Evolutionary conservation across 2,888 invertebrate genomes (phyloP).

Genomic region (Drosophila neonasuta): DNA sequence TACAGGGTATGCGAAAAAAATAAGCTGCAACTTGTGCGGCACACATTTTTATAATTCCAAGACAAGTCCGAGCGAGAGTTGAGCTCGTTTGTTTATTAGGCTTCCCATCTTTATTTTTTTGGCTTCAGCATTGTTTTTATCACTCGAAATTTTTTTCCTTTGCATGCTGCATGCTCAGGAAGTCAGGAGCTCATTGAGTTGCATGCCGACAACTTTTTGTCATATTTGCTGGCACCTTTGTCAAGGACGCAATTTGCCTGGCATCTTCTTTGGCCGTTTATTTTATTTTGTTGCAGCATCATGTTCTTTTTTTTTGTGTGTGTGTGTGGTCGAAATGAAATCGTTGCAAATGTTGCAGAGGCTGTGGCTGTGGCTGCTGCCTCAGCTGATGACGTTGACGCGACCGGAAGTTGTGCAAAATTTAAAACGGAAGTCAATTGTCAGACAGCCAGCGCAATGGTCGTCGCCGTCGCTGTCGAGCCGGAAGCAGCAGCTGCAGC

Average conservation of each 20-base stretch:
- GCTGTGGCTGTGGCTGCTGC: constrained; percentile 13
- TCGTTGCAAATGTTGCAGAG: constrained; percentile 11
- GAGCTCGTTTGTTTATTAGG: constrained; percentile 36
- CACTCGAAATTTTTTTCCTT: constrained; percentile 5
- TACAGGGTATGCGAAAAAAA: constrained; percentile 25
- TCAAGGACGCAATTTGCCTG: constrained; percentile 61
- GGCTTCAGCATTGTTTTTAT: constrained; percentile 27
- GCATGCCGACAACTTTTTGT: constrained; percentile 46
- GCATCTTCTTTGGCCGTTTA: constrained; percentile 16
- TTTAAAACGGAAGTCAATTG: constrained; percentile 75
- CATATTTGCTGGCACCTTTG: constrained; percentile 62
- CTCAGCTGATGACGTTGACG: constrained; percentile 42
- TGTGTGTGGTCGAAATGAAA: constrained; percentile 27
- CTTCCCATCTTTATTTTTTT: constrained; percentile 20
- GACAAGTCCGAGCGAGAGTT: constrained; percentile 31
- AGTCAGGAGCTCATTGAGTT: constrained; percentile 45
- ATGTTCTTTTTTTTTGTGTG: neutral
- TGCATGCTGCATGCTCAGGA: constrained; percentile 1
- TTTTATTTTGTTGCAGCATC: neutral
- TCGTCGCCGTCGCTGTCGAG: constrained; percentile 52
- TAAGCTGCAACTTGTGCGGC: constrained; percentile 22
- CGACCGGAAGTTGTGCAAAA: constrained; percentile 72
- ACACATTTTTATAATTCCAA: constrained; percentile 39
- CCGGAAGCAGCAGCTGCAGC: constrained; percentile 68
- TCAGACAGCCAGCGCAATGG: constrained; percentile 67